Evolutionary conservation across 64 coral and sea anemone genomes (phyloP), one percentile per base, ranked within the genome.

Genomic region (Hydrozoanthus tunicans): DNA sequence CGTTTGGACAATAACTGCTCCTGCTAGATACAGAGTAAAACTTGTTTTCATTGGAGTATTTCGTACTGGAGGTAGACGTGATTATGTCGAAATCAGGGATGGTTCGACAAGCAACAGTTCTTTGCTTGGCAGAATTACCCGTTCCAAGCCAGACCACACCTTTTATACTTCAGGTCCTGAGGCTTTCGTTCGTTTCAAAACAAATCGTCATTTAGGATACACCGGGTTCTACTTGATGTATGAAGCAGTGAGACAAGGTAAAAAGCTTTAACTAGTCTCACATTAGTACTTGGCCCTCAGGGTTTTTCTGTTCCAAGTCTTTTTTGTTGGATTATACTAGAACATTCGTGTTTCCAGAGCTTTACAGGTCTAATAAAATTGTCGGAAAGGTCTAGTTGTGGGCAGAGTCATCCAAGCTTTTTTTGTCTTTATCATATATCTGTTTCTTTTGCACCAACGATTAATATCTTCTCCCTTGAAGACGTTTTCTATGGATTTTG

Each of bases 161-260:
- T 25, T 78, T 78, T 78, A 78, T 56, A 78, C 77, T 17, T 78
- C 77, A 78, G 77, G 77, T 1, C 77, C 77, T 20, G 24, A 78
- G 11, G 77, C 77, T 57, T 58, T 58, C 10, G 77, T 78, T 56
- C 77, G 53, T 55, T 78, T 78, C 77, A 57, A 78, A 57, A 78
- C 77, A 10, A 13, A 58, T 78, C 0, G 10, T 57, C n/a, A 20
- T 58, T 57, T 56, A 1, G 3, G 53, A 5, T 58, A 78, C 14
- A 78, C 9, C 27, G 77, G 77, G 4, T 78, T 78, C 77, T 78
- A 78, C 77, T 78, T 78, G 53, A 78, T 78, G 53, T 78, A 78
- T 57, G 77, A 78, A 78, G 13, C 77, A 78, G 77, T 78, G 53
- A 78, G 43, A 78, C 77, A 78, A 78, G 77, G 77, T 78, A 27